phyloP scores from a whole-genome alignment of 2,888 invertebrate species.

The Phyllotreta cruciferae region DNA sequence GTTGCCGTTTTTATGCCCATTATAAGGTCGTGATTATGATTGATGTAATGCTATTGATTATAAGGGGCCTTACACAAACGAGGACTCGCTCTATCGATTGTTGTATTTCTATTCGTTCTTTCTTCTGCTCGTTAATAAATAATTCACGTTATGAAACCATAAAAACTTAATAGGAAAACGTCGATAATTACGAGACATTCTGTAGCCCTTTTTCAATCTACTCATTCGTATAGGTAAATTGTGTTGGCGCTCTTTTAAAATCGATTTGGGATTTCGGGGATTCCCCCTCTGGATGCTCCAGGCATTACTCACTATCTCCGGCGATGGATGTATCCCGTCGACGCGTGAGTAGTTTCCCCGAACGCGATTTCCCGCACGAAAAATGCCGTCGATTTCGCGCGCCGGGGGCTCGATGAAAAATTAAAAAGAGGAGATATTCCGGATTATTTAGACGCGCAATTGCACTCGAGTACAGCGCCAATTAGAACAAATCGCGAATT shows the following conservation, averaged over 20 bases:
- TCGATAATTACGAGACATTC: not conserved
- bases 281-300: conserved; percentile 35
- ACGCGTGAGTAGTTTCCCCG: conserved; percentile 44
- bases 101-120: conserved; percentile 14
- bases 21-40: conserved; percentile 6
- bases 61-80: not conserved
- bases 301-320: conserved; percentile 41
- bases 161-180: conserved; percentile 13
- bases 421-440: conserved; percentile 20
- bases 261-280: conserved; percentile 41
- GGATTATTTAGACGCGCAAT: not conserved
- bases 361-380: conserved; percentile 36
- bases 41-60: conserved; percentile 21
- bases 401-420: conserved; percentile 33
- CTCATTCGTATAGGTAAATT: too few species aligned
- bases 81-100: conserved; percentile 12
- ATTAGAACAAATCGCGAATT: too few species aligned
- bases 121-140: conserved; percentile 14
- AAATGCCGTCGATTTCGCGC: conserved; percentile 32
- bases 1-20: not conserved
- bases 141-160: conserved; percentile 1
- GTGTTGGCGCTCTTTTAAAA: conserved; percentile 24
- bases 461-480: too few species aligned
- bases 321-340: conserved; percentile 36
- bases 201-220: too few species aligned